These are phyloP conservation scores for Macrosteles quadrilineatus DNA, from an alignment of 1,140 invertebrate genomes.

Conservation along the genomic window DNA sequence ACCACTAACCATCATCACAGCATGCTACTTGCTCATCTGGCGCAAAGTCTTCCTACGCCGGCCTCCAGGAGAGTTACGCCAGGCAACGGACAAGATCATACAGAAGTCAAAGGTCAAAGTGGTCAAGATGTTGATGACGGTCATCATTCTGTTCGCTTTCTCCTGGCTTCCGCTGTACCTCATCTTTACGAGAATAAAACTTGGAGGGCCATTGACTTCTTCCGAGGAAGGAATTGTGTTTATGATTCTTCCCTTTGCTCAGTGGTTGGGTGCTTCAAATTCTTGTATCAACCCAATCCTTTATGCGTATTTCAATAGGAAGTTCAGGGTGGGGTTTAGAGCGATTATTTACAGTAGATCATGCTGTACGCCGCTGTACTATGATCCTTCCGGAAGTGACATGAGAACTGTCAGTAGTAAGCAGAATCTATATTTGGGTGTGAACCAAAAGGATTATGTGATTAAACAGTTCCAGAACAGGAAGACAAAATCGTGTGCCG, in stretches of 20 bases:
- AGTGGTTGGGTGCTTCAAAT: conserved; percentile 64
- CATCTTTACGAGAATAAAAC: conserved; percentile 54
- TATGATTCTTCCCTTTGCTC: conserved; percentile 58
- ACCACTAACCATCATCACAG: conserved; percentile 54
- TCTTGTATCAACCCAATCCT: conserved; percentile 57
- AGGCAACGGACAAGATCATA: conserved; percentile 41
- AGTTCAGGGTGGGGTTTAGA: conserved; percentile 64
- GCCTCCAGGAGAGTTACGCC: conserved; percentile 44
- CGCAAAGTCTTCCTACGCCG: conserved; percentile 49
- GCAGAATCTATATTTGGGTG: background rate
- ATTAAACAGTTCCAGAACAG: conserved; percentile 3
- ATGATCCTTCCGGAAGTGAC: conserved; percentile 1
- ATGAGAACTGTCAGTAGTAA: conserved; percentile 9
- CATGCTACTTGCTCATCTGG: conserved; percentile 60
- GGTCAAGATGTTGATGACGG: conserved; percentile 65
- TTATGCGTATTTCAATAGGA: conserved; percentile 67
- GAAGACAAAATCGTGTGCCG: conserved; percentile 12
- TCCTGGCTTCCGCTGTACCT: conserved; percentile 68
- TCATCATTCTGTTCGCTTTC: conserved; percentile 62
- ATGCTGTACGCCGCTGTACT: conserved; percentile 44
- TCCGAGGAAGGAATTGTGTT: conserved; percentile 49
- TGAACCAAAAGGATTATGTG: background rate
- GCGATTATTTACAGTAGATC: conserved; percentile 49
- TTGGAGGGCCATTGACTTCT: conserved; percentile 42
- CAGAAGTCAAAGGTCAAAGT: conserved; percentile 51